Percentiles rank a stretch among this genome's conserved stretches.
These are phyloP conservation scores for Chalcosyrphus nemorum DNA, from an alignment of 2,888 invertebrate species.

Conservation along the genomic window DNA sequence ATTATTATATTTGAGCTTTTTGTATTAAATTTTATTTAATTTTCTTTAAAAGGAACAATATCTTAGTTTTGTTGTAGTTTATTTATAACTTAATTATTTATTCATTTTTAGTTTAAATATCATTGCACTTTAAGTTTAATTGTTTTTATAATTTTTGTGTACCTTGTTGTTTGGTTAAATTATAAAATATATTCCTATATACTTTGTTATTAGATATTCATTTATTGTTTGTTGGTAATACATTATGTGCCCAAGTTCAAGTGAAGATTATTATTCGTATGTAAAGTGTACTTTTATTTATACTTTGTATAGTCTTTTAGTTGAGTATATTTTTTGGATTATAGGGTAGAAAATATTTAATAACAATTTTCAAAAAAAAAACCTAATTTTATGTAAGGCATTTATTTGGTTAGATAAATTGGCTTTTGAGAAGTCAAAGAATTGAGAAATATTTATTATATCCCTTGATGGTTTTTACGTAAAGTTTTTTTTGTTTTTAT, in stretches of 20 bases:
- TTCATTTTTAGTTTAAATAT: conserved; percentile 19
- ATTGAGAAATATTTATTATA: not conserved
- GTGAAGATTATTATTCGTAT: conserved; percentile 55
- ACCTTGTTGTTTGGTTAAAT: conserved; percentile 4
- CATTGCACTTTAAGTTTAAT: conserved; percentile 54
- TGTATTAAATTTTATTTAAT: not conserved
- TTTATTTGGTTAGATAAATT: conserved; percentile 57
- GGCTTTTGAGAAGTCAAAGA: conserved; percentile 44
- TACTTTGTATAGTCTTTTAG: conserved; percentile 54
- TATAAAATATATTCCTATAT: conserved; percentile 8
- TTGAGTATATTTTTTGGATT: conserved; percentile 21
- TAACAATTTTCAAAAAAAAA: conserved; percentile 5
- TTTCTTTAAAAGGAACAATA: conserved; percentile 54
- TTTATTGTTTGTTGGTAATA: conserved; percentile 19
- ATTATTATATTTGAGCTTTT: conserved; percentile 49
- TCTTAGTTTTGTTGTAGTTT: conserved; percentile 3
- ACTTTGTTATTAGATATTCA: not conserved
- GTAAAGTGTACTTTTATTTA: conserved; percentile 38
- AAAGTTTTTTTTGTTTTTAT: no score
- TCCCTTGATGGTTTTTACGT: not conserved
- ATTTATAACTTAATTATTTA: conserved; percentile 7
- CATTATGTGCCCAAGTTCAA: conserved; percentile 57
- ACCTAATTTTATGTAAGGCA: conserved; percentile 52
- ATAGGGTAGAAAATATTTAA: conserved; percentile 11
- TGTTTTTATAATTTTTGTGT: not conserved